phyloP scores from a whole-genome alignment of 64 coral and sea anemone species.

The Pocillopora damicornis region DNA sequence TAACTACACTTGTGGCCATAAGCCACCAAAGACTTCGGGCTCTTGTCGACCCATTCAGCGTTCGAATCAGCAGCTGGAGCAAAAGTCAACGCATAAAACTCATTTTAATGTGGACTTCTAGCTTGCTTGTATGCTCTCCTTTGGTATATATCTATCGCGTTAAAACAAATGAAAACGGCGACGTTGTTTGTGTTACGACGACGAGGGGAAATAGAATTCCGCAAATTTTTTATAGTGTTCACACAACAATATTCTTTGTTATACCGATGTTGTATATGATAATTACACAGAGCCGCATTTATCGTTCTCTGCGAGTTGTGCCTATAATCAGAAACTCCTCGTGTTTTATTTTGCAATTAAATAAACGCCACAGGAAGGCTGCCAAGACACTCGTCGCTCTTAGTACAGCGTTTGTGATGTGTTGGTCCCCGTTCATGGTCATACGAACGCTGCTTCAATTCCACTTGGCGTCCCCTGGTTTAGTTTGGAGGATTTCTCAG shows the following conservation, averaged over 20 bases:
- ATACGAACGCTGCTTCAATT: not conserved
- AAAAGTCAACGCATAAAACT: not conserved
- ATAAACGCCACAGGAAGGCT: not conserved
- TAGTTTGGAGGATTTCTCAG: not conserved
- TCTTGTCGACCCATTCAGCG: not conserved
- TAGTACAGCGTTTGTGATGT: not conserved
- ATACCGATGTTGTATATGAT: not conserved
- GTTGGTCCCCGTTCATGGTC: conserved; percentile 9
- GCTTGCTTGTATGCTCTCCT: not conserved
- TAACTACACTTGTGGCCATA: conserved; percentile 30
- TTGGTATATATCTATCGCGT: not conserved
- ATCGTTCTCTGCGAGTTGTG: not conserved
- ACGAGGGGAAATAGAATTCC: not conserved
- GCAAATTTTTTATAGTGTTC: not conserved
- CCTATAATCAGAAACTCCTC: not conserved
- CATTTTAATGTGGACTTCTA: not conserved
- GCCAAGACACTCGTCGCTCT: not conserved
- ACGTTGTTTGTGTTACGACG: not conserved
- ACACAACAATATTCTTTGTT: not conserved
- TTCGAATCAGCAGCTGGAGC: not conserved
- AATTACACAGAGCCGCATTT: not conserved
- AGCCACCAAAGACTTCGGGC: conserved; percentile 24
- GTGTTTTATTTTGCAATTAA: not conserved
- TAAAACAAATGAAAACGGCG: not conserved
- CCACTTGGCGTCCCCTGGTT: not conserved